Base-by-base conservation (phyloP, 2,113 vertebrate species). In the Lynx canadensis region DNA sequence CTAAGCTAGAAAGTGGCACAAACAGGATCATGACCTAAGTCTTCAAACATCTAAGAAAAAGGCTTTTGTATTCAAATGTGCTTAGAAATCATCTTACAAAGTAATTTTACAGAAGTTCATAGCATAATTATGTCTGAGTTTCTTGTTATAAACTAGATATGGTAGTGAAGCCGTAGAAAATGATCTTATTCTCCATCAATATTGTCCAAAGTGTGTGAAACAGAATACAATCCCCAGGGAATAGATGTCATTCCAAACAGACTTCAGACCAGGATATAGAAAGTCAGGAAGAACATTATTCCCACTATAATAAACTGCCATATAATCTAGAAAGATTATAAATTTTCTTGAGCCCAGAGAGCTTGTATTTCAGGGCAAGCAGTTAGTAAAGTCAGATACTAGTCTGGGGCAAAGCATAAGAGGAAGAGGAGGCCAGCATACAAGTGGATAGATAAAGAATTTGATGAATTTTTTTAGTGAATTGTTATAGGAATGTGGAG, bases 101-200 rank as follows among this genome's bases (percentile, higher is more conserved):
- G 52, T 74, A 91, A 93, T 93, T 95, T 89, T 79, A 88, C n/a
- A 94, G 38, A 96, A 97, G 90, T 81, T 95, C 38, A 79, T 0
- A 38, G 57, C 38, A 29, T 89, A 83, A 91, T 85, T 93, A 86
- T 50, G 94, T 50, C 52, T 95, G 29, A 33, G n/a, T 81, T 88
- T 89, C 60, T 82, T 83, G 36, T 36, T 89, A 76, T 89, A 85
- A 95, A 95, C 60, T 73, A 60, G 15, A 80, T 89, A 82, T 48
- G 84, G n/a, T 68, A 48, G 31, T 74, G 48, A 87, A 96, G 87
- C 81, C 74, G 52, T 29, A 94, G 78, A 96, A 94, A 82, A 96
- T 86, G 1, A 87, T 83, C 84, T 97, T 78, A 85, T 91, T 92
- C 60, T 79, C 50, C 86, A 41, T 38, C 31, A 60, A 8, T 65